Evolutionary conservation across 1,140 invertebrate species (phyloP).

Genomic region (Drosophila obscura): DNA sequence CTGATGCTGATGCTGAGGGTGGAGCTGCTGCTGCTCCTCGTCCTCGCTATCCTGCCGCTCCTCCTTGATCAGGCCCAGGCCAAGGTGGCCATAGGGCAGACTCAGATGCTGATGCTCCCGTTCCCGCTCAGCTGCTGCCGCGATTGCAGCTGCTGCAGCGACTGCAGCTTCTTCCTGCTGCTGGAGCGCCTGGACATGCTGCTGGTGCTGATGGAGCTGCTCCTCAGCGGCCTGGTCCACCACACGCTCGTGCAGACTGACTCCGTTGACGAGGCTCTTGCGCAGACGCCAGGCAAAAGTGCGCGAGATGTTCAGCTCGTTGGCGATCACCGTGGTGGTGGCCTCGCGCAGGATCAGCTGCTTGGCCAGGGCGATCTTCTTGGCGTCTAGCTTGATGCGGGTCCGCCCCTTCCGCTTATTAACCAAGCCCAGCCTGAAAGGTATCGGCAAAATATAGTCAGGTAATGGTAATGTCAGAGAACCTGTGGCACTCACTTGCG

Average conservation of each 20-base stretch:
- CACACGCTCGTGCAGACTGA: constrained; percentile 77
- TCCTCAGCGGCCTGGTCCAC: constrained; percentile 70
- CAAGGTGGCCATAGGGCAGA: constrained; percentile 54
- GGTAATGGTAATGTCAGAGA: neutral
- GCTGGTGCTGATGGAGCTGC: constrained; percentile 46
- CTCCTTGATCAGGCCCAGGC: constrained; percentile 61
- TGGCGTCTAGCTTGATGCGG: constrained; percentile 81
- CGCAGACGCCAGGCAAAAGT: constrained; percentile 82
- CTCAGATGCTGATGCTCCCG: constrained; percentile 45
- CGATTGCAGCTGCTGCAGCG: constrained; percentile 11
- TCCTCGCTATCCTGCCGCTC: constrained; percentile 67
- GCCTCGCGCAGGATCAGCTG: constrained; percentile 79
- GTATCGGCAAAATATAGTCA: no score
- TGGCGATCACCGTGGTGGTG: constrained; percentile 80
- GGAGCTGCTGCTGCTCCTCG: constrained; percentile 40
- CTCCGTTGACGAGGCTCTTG: constrained; percentile 80
- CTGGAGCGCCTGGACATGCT: constrained; percentile 24
- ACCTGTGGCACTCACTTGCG: constrained; percentile 64
- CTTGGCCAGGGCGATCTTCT: constrained; percentile 80
- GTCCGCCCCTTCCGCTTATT: constrained; percentile 81
- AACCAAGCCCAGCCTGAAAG: constrained; percentile 58
- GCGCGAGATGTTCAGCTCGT: constrained; percentile 79
- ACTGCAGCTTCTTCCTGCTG: constrained; percentile 10
- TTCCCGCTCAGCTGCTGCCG: constrained; percentile 44
- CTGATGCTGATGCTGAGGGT: constrained; percentile 12